phyloP scores from a whole-genome alignment of 2,113 vertebrate genomes.

The Atractosteus spatula region DNA sequence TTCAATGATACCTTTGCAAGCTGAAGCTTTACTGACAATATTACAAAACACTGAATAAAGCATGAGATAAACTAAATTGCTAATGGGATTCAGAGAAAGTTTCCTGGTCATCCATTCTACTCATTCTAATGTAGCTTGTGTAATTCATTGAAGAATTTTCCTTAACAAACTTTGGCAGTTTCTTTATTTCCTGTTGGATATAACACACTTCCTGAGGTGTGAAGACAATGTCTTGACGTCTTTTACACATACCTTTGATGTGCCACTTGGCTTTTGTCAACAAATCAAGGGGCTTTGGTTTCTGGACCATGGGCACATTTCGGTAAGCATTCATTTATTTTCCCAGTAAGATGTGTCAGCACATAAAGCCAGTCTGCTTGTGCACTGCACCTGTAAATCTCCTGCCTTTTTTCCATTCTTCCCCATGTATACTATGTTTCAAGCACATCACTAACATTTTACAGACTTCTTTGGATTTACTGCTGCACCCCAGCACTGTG shows the following conservation, averaged over 20 bases:
- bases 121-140: not conserved
- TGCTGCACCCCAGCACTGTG: conserved; percentile 41
- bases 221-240: conserved; percentile 49
- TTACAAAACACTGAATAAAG: no score
- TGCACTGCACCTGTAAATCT: not conserved
- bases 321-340: conserved; percentile 25
- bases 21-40: no score
- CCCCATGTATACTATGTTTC: not conserved
- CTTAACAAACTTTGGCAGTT: conserved; percentile 44
- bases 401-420: not conserved
- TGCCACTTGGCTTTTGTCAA: conserved; percentile 43
- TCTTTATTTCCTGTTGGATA: conserved; percentile 58
- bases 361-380: no score
- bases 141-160: no score
- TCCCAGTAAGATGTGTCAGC: not conserved
- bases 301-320: conserved; percentile 45
- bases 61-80: no score
- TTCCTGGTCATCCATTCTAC: no score
- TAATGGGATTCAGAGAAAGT: no score
- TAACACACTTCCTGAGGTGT: conserved; percentile 46
- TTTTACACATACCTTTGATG: conserved; percentile 48
- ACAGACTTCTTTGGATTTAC: conserved; percentile 43
- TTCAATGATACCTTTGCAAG: no score
- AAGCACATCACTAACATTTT: not conserved
- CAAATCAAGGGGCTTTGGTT: conserved; percentile 52